phyloP scores from a whole-genome alignment of 2,888 invertebrate genomes.

The Microplitis manilae region DNA sequence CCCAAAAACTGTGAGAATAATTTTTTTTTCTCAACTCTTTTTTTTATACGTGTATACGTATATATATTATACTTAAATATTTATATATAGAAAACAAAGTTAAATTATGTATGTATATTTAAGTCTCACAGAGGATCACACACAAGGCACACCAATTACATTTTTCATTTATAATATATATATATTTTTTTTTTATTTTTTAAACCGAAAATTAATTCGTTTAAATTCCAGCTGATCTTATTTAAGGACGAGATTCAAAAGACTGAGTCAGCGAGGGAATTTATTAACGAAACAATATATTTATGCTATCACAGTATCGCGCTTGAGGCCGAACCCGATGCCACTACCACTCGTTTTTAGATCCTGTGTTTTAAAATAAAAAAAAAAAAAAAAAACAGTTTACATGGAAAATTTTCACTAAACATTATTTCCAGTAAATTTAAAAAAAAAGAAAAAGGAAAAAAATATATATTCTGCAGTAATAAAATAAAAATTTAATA shows the following conservation, averaged over 20 bases:
- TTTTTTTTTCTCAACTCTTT: conserved; percentile 2
- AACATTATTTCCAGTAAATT: no score
- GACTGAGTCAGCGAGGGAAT: conserved; percentile 40
- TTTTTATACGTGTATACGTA: background rate
- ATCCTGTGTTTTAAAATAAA: background rate
- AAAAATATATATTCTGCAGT: no score
- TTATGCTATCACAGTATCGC: conserved; percentile 69
- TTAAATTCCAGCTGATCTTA: conserved; percentile 5
- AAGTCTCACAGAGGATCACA: conserved; percentile 13
- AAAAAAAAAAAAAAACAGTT: background rate
- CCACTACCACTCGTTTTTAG: conserved; percentile 25
- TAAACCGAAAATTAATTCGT: background rate
- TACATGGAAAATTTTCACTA: background rate
- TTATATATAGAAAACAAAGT: background rate
- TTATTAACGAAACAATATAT: conserved; percentile 46
- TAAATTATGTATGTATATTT: conserved; percentile 3
- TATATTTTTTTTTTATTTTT: background rate
- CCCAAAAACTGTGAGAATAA: background rate
- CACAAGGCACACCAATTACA: conserved; percentile 27
- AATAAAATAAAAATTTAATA: no score
- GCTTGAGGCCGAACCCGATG: conserved; percentile 43
- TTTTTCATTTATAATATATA: background rate
- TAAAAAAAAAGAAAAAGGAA: no score
- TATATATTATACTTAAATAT: background rate
- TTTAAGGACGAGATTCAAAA: conserved; percentile 30